Percentiles rank a stretch among this genome's conserved stretches.
phyloP scores from a whole-genome alignment of 1,140 invertebrate species.

The Sminthurinus signatus region DNA sequence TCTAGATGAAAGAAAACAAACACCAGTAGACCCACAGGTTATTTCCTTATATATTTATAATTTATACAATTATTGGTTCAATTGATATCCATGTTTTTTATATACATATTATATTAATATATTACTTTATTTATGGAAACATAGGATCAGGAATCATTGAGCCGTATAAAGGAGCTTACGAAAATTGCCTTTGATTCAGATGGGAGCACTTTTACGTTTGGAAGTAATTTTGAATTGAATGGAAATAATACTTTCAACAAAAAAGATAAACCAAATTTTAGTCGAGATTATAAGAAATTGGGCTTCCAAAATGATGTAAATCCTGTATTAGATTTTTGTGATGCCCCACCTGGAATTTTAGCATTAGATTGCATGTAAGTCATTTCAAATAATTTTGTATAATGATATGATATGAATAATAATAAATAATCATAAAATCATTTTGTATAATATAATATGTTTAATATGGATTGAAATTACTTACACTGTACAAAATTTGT shows the following conservation, averaged over 20 bases:
- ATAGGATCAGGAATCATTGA: conserved; percentile 71
- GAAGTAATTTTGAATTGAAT: conserved; percentile 47
- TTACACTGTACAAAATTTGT: too few relatives aligned
- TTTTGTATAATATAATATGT: too few relatives aligned
- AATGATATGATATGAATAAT: too few relatives aligned
- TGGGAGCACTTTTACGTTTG: conserved; percentile 51
- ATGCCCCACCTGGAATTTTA: conserved; percentile 79
- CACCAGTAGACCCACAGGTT: conserved; percentile 68
- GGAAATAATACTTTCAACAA: conserved; percentile 16
- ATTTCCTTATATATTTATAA: too few relatives aligned
- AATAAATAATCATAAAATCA: too few relatives aligned
- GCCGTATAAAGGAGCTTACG: conserved; percentile 87
- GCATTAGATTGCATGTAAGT: conserved; percentile 81
- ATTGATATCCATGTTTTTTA: too few relatives aligned
- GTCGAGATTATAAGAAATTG: conserved; percentile 86
- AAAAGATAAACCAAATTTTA: conserved; percentile 52
- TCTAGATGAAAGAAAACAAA: conserved; percentile 78
- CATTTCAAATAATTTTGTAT: too few relatives aligned
- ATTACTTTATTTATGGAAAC: too few relatives aligned
- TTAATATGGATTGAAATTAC: too few relatives aligned
- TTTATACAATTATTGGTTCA: too few relatives aligned
- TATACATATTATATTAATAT: too few relatives aligned
- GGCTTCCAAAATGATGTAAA: conserved; percentile 90
- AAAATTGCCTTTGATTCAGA: conserved; percentile 82
- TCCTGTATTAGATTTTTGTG: conserved; percentile 84